Evolutionary conservation across 1,140 invertebrate species (phyloP).

Genomic region (Drosophila santomea): DNA sequence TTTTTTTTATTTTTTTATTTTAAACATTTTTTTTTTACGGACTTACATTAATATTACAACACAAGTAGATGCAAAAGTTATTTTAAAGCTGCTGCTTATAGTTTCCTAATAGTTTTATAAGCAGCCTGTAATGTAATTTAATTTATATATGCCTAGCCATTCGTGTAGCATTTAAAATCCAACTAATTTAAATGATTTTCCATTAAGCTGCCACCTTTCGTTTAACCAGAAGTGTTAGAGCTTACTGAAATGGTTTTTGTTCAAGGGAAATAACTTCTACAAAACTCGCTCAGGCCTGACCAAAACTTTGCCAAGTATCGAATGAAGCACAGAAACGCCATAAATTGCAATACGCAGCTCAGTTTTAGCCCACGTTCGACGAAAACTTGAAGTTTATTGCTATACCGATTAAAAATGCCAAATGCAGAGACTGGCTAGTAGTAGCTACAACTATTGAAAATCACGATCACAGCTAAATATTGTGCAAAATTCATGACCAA

Average conservation of each 20-base stretch:
- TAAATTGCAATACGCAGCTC: slow-evolving; percentile 12
- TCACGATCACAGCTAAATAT: slow-evolving; percentile 72
- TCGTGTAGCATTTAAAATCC: slow-evolving; percentile 24
- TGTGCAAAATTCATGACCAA: slow-evolving; percentile 71
- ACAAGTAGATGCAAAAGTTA: too few species aligned
- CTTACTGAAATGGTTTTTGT: slow-evolving; percentile 20
- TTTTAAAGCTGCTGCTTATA: too few species aligned
- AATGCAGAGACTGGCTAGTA: slow-evolving; percentile 41
- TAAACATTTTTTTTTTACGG: too few species aligned
- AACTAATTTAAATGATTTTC: slow-evolving; percentile 29
- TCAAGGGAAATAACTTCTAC: background rate
- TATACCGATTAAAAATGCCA: slow-evolving; percentile 61
- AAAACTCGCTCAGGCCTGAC: slow-evolving; percentile 44
- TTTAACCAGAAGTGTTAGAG: slow-evolving; percentile 12
- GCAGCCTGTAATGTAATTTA: background rate
- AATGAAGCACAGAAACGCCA: background rate
- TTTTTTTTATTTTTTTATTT: too few species aligned
- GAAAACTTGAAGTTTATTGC: slow-evolving; percentile 82
- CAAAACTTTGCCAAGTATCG: background rate
- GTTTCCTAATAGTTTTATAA: too few species aligned
- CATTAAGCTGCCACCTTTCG: slow-evolving; percentile 9
- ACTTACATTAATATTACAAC: too few species aligned
- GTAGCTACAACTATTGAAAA: slow-evolving; percentile 61
- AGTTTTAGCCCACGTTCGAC: slow-evolving; percentile 51
- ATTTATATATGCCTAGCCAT: background rate